Evolutionary conservation across 2,797 vertebrate genomes (phyloP), one percentile per base, ranked within the genome.

Genomic region (Microchirus variegatus): DNA sequence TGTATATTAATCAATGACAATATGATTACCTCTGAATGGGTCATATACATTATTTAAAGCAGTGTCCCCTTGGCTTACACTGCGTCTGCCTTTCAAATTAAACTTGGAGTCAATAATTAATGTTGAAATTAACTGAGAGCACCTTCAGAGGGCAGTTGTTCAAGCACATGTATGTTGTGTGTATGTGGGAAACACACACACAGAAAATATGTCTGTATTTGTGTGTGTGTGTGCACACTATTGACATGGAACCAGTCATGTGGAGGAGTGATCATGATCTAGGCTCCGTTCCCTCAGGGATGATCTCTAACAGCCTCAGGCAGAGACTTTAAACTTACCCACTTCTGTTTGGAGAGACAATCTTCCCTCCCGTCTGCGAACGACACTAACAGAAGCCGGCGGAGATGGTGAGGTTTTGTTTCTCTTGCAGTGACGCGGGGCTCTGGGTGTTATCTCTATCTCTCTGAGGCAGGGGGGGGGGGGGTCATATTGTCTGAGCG

Each of bases 181-280:
- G 59, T 49, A 59, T 60, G 44, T 64, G 53, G 53, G 11, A 13
- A 42, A 49, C 36, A 46, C 17, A 52, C 56, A 56, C 19, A 51
- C 44, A 59, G 4, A 19, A 12, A 31, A 16, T 63, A 42, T 68
- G 56, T 46, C 14, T 61, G 50, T 18, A 41, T 53, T 38, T 31
- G 43, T 44, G 48, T 38, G 16, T 56, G 46, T 53, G 49, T 63
- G 44, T 31, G 49, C 46, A 59, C 46, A 37, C 92, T 96, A 94
- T 95, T 95, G 94, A 96, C 94, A 91, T 92, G 89, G 90, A 94
- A 90, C 49, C 81, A 84, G 90, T 94, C 92, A 93, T 93, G 92
- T 85, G 70, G 86, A 93, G 93, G 90, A 82, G 91, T 89, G 91
- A 91, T 90, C 88, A 71, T 85, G 87, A 87, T 90, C 85, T 88